Evolutionary conservation across 2,888 invertebrate genomes (phyloP), one percentile per base, ranked within the genome.

Genomic region (Dasysyrphus tricinctus): DNA sequence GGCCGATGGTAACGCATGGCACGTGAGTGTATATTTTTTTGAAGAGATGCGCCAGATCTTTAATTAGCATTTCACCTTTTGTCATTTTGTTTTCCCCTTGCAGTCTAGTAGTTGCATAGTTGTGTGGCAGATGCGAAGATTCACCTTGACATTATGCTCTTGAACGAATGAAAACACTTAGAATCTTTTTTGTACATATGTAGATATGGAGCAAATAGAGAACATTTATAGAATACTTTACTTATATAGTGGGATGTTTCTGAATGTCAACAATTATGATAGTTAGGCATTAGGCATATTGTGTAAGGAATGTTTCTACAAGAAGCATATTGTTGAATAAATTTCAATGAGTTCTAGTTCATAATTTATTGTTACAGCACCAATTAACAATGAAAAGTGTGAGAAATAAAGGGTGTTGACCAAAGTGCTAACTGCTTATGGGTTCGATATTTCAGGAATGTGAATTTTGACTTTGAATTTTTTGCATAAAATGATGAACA

Each of bases 141-240:
- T 80, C 42, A 69, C 80, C 80, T 75, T 80, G 80, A 75, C 80
- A 80, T 61, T 75, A 69, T 75, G 67, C 32, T 69, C 67, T 74
- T 54, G 44, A 80, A 74, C 67, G 75, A 29, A 19, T 80, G 32
- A 69, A 34, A 16, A 70, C 34, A 19, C 39, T 54, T 54, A 39
- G 24, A 11, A 11, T 54, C 7, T n/a, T n/a, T 14, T 2, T n/a
- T 44, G n/a, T n/a, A n/a, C n/a, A 1, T 4, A 2, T 61, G 5
- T 29, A 19, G 29, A 44, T 29, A 63, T 14, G 44, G 8, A 32
- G 39, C 14, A 61, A 39, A 39, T 14, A 61, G 0, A 19, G 12
- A 37, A 44, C 5, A n/a, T n/a, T 5, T 1, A 2, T n/a, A n/a
- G 44, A 44, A n/a, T n/a, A 44, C 14, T 14, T 42, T 14, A 5